These are phyloP conservation scores for Leptopterna dolabrata DNA, from an alignment of 2,888 invertebrate species.

Conservation along the genomic window DNA sequence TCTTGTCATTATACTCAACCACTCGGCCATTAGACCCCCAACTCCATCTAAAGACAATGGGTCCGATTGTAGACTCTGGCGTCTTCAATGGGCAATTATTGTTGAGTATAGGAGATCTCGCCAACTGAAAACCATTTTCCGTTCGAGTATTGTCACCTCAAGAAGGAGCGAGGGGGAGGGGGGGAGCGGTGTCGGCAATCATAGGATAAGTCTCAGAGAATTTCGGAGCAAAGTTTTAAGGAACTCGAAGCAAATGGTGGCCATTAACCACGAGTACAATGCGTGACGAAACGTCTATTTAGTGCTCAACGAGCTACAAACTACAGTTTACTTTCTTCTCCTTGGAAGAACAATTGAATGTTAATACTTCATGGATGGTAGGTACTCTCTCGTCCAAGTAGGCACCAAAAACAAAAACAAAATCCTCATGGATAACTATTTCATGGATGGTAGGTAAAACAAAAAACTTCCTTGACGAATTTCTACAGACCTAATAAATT, in stretches of 20 bases:
- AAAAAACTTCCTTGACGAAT: too few relatives aligned
- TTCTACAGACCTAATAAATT: too few relatives aligned
- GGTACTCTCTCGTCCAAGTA: too few relatives aligned
- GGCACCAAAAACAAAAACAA: too few relatives aligned
- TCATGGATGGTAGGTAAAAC: too few relatives aligned
- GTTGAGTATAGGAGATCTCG: neutral
- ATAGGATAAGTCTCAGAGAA: neutral
- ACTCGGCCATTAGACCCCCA: conserved; percentile 41
- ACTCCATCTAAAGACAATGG: conserved; percentile 4
- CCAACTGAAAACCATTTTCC: conserved; percentile 22
- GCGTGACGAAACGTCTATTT: conserved; percentile 32
- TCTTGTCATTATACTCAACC: conserved; percentile 47
- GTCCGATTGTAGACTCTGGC: conserved; percentile 44
- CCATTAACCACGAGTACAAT: neutral
- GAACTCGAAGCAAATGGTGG: neutral
- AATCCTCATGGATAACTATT: too few relatives aligned
- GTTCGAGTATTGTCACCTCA: conserved; percentile 7
- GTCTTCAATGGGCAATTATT: neutral
- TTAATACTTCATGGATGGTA: too few relatives aligned
- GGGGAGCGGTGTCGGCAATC: neutral
- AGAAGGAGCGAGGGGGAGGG: neutral
- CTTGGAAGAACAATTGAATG: too few relatives aligned
- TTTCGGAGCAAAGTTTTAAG: neutral
- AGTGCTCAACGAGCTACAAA: conserved; percentile 9
- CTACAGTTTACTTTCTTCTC: neutral